Base-by-base conservation (phyloP, 2,113 vertebrate species). In the Myotis brandtii region DNA sequence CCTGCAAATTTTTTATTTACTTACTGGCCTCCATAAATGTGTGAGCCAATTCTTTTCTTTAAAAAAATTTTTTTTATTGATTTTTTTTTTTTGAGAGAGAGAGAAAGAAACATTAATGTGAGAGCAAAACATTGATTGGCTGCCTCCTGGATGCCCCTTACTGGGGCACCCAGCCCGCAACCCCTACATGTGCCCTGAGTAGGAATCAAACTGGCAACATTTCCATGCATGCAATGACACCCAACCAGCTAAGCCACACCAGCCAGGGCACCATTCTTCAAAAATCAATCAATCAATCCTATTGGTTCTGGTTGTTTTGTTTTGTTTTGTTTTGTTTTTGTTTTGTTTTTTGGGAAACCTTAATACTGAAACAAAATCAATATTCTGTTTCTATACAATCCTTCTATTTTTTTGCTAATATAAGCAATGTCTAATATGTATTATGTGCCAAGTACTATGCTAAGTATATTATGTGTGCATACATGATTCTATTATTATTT, bases 301-400 rank as follows among this genome's bases (percentile, higher is more conserved):
- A 17, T 14, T 84, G 43, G 14, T 34, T 90, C 48, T 62, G 30
- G 20, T 56, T 54, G 52, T 27, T 62, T 62, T 62, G 54, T 59
- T 59, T 25, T 48, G 48, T 50, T 46, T 46, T 50, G 12, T 50
- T 50, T 13, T 13, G 14, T 4, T 50, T 56, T 56, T 59, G 20
- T 25, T 59, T 59, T 37, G 52, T 56, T 91, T 70, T 92, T 46
- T 89, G 13, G 14, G 80, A 30, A 89, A 46, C 6, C 7, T 37
- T 76, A 86, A 95, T 59, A 80, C 13, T 69, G 37, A 32, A 92
- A 87, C 8, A 85, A 93, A 96, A 81, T 40, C 11, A 89, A 88
- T 70, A 93, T 25, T 72, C 23, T 43, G 6, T 10, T 56, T 89
- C 23, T 76, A 86, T 37, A 16, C 25, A 85, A 23, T 43, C 27